Percentiles rank a stretch among this genome's conserved stretches.
phyloP scores from a whole-genome alignment of 2,888 invertebrate species.

The Proisotoma minuta region DNA sequence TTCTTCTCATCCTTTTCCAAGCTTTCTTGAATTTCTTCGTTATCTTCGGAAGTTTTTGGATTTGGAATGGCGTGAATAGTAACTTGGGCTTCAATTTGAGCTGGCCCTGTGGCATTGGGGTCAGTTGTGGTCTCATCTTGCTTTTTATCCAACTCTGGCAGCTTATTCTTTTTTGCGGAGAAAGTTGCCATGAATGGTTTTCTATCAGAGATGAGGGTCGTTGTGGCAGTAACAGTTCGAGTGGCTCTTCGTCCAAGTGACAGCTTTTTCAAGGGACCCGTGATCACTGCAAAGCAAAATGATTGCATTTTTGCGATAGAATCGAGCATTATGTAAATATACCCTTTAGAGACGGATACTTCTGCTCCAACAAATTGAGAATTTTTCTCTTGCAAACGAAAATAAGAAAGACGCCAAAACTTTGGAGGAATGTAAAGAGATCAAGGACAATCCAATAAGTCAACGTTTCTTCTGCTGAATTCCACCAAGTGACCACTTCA shows the following conservation, averaged over 20 bases:
- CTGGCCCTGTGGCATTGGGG: too few species aligned
- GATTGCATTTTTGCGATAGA: neutral
- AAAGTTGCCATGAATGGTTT: too few species aligned
- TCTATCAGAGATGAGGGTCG: too few species aligned
- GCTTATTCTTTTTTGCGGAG: too few species aligned
- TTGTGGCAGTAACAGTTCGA: neutral
- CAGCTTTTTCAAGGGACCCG: constrained; percentile 7
- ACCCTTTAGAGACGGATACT: constrained; percentile 37
- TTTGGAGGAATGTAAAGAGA: constrained; percentile 38
- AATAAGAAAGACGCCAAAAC: constrained; percentile 40
- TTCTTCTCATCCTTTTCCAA: too few species aligned
- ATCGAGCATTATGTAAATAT: constrained; percentile 1
- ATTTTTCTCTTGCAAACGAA: constrained; percentile 46
- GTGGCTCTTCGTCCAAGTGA: neutral
- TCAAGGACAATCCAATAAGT: constrained; percentile 39
- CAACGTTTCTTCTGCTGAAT: neutral
- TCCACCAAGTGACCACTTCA: constrained; percentile 36
- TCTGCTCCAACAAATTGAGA: constrained; percentile 37
- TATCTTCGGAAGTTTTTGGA: too few species aligned
- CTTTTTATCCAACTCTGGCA: too few species aligned
- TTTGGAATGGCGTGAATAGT: too few species aligned
- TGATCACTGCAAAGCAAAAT: neutral
- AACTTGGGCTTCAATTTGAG: too few species aligned
- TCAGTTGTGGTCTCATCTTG: too few species aligned
- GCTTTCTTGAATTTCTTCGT: too few species aligned